These are phyloP conservation scores for Erebia epiphron DNA, from an alignment of 2,888 invertebrate genomes.

Conservation along the genomic window DNA sequence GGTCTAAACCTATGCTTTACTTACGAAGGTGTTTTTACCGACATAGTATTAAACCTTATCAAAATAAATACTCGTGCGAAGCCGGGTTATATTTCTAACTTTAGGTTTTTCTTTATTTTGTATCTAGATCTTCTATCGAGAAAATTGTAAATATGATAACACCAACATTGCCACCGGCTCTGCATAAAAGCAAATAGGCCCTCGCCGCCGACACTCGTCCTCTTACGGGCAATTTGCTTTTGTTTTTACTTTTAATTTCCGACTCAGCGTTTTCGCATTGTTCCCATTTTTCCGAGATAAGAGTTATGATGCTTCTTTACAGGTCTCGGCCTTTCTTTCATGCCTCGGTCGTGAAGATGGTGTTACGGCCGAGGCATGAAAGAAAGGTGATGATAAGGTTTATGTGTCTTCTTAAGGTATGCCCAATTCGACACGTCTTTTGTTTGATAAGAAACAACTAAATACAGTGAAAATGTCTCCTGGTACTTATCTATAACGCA, in stretches of 20 bases:
- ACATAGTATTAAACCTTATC: too few species aligned
- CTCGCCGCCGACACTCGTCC: slow-evolving; percentile 52
- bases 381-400: slow-evolving; percentile 40
- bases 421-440: background rate
- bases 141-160: background rate
- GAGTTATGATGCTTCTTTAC: slow-evolving; percentile 58
- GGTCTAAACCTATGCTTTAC: too few species aligned
- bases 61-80: too few species aligned
- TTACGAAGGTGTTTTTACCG: too few species aligned
- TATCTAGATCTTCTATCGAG: background rate
- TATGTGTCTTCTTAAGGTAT: slow-evolving; percentile 36
- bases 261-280: slow-evolving; percentile 65
- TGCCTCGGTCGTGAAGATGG: slow-evolving; percentile 29
- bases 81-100: too few species aligned
- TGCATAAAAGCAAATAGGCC: slow-evolving; percentile 56
- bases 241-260: slow-evolving; percentile 74
- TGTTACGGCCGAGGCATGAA: slow-evolving; percentile 23
- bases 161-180: background rate
- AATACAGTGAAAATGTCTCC: background rate
- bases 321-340: slow-evolving; percentile 39
- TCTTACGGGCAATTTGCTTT: slow-evolving; percentile 69
- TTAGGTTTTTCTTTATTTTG: background rate
- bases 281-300: slow-evolving; percentile 52
- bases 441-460: background rate
- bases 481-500: background rate